phyloP scores from a whole-genome alignment of 2,797 vertebrate species.

The Karalla daura region DNA sequence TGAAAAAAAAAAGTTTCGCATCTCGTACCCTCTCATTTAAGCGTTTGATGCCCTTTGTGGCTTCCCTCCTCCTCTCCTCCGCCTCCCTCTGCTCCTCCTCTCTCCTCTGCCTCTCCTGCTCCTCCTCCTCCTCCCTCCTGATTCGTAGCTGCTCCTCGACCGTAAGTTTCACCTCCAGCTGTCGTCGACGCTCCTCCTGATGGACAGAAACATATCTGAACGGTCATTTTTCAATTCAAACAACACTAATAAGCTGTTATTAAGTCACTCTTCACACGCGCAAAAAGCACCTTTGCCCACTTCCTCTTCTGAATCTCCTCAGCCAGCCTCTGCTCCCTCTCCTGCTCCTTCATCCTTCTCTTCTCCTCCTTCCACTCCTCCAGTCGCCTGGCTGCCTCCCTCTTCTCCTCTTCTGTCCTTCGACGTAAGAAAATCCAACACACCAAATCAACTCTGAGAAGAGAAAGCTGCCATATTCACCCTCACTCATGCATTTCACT shows the following conservation, averaged over 20 bases:
- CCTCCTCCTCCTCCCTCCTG: slow-evolving; percentile 84
- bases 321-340: slow-evolving; percentile 77
- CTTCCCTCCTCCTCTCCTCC: slow-evolving; percentile 82
- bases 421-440: not conserved
- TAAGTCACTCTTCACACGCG: not conserved
- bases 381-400: slow-evolving; percentile 71
- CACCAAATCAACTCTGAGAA: not conserved
- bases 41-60: slow-evolving; percentile 80
- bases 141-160: slow-evolving; percentile 82
- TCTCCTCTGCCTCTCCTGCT: slow-evolving; percentile 76
- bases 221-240: not conserved
- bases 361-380: slow-evolving; percentile 88
- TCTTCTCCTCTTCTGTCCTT: slow-evolving; percentile 82
- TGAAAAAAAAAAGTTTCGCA: too few relatives aligned
- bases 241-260: too few relatives aligned
- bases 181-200: slow-evolving; percentile 80
- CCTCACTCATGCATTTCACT: too few relatives aligned
- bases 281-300: slow-evolving; percentile 70
- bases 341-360: slow-evolving; percentile 76
- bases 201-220: not conserved
- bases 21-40: slow-evolving; percentile 87
- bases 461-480: too few relatives aligned
- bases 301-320: slow-evolving; percentile 83
- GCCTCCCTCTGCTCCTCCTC: slow-evolving; percentile 80
- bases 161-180: slow-evolving; percentile 82